Evolutionary conservation across 2,797 vertebrate species (phyloP), one percentile per base, ranked within the genome.

Genomic region (Bovichtus diacanthus): DNA sequence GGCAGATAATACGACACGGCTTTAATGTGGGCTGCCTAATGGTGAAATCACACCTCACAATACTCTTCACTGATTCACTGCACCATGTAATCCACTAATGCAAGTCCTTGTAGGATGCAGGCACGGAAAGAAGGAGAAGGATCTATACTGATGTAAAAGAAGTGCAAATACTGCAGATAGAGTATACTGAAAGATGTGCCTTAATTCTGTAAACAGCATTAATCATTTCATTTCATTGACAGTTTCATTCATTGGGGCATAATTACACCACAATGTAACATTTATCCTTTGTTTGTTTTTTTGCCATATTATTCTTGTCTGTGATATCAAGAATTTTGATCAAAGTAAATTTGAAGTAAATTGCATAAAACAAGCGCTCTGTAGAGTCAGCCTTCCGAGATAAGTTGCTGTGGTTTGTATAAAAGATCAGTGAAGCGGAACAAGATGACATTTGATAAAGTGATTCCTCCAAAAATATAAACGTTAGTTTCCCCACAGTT

Each of bases 1-100:
- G 69, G 31, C 60, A 50, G 39, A 74, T 36, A 65, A 78, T 61
- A 58, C 4, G 5, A 59, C 59, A 49, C 23, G 54, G 49, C 72
- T 78, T 67, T 81, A 60, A 58, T 76, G 72, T 29, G 18, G 38
- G 38, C 53, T 41, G 31, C 49, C 49, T 78, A 69, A 80, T 69
- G 73, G 63, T 49, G 11, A 68, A 67, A 46, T 67, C 65, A 50
- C 56, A 78, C 36, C 65, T 72, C 31, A 64, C 49, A 41, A 21
- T 25, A 5, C 13, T 31, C 15, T 39, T 70, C 41, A 68, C 11
- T 25, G 70, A 68, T 34, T 70, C 70, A 59, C 36, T 41, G 65
- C 43, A 55, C 18, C 31, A 60, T 29, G 59, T 62, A 61, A 73
- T 50, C 29, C 18, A 25, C 59, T 55, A 18, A 65, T 62, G 31